A percentile compares a stretch with the other conserved stretches of the same genome.
Conservation (phyloP, 2,888 invertebrate species). For the Eumacrocentrus americanus region DNA sequence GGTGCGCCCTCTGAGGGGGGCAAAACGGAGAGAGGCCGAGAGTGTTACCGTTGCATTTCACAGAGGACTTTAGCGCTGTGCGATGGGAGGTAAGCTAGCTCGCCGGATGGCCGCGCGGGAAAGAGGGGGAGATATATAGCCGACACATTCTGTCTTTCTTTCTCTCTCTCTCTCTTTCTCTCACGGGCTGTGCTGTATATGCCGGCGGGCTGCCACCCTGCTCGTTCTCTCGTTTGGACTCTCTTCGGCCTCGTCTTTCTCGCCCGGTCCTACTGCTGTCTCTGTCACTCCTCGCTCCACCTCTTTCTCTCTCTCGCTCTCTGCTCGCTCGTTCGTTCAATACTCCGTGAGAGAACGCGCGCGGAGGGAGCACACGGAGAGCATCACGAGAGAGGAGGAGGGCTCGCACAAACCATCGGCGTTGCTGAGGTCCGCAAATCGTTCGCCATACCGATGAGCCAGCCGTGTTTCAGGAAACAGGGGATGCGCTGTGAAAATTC, state of each 20-base stretch:
- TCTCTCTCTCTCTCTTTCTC: slow-evolving; percentile 13
- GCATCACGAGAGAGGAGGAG: slow-evolving; percentile 22
- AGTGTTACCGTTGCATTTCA: slow-evolving; percentile 56
- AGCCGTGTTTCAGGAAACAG: background rate
- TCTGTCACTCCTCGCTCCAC: slow-evolving; percentile 34
- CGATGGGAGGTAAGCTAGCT: slow-evolving; percentile 45
- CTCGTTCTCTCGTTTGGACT: slow-evolving; percentile 22
- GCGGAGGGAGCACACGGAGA: slow-evolving; percentile 27
- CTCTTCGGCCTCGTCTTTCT: slow-evolving; percentile 30
- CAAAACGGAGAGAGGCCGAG: slow-evolving; percentile 35
- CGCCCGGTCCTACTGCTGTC: slow-evolving; percentile 29
- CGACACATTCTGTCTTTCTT: slow-evolving; percentile 52
- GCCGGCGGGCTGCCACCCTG: slow-evolving; percentile 47
- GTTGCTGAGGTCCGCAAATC: slow-evolving; percentile 19
- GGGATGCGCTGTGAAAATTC: background rate
- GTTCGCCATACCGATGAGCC: background rate
- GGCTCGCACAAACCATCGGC: slow-evolving; percentile 19
- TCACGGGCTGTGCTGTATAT: slow-evolving; percentile 43
- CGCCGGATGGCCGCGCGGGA: slow-evolving; percentile 30
- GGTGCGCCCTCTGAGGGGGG: slow-evolving; percentile 26
- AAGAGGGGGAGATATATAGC: slow-evolving; percentile 42
- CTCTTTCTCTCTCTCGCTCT: slow-evolving; percentile 40
- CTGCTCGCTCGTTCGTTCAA: slow-evolving; percentile 55
- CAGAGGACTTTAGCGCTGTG: slow-evolving; percentile 53
- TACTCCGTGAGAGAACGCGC: slow-evolving; percentile 43